These are phyloP conservation scores for Dyspetes luteomarginatus DNA, from an alignment of 2,888 invertebrate genomes.

Conservation along the genomic window DNA sequence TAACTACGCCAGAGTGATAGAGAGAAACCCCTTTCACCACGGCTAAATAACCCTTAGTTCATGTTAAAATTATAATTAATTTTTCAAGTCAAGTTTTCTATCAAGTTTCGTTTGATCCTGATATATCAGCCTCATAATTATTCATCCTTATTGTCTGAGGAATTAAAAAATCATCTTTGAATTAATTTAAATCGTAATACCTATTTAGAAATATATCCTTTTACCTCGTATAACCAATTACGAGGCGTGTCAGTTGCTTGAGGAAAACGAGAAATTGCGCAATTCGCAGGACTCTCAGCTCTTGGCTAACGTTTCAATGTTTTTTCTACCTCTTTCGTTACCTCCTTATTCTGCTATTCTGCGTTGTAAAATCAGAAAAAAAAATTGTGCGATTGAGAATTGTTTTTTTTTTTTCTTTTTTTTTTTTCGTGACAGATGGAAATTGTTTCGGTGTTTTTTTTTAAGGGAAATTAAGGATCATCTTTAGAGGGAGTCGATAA, in stretches of 20 bases:
- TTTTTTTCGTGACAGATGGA: not conserved
- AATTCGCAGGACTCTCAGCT: conserved; percentile 57
- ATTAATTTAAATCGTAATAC: not conserved
- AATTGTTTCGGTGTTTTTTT: too few relatives aligned
- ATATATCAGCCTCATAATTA: not conserved
- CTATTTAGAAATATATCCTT: conserved; percentile 45
- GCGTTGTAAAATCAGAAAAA: not conserved
- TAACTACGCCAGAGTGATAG: conserved; percentile 27
- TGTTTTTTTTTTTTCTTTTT: not conserved
- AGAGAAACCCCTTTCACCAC: conserved; percentile 80
- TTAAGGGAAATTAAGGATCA: not conserved
- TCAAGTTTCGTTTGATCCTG: not conserved
- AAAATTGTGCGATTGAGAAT: not conserved
- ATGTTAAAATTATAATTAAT: conserved; percentile 65
- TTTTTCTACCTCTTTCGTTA: conserved; percentile 30
- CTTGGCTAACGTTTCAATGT: conserved; percentile 50
- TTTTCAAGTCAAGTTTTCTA: not conserved
- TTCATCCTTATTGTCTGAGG: not conserved
- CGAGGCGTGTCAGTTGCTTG: conserved; percentile 70
- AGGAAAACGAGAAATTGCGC: conserved; percentile 64
- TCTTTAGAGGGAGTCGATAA: not conserved
- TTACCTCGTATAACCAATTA: conserved; percentile 63
- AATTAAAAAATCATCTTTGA: not conserved
- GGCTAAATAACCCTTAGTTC: conserved; percentile 73
- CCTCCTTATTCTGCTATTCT: conserved; percentile 27